A percentile compares a stretch with the other conserved stretches of the same genome.
Evolutionary conservation across 2,113 vertebrate genomes (phyloP).

Genomic region (Aramus guarauna): DNA sequence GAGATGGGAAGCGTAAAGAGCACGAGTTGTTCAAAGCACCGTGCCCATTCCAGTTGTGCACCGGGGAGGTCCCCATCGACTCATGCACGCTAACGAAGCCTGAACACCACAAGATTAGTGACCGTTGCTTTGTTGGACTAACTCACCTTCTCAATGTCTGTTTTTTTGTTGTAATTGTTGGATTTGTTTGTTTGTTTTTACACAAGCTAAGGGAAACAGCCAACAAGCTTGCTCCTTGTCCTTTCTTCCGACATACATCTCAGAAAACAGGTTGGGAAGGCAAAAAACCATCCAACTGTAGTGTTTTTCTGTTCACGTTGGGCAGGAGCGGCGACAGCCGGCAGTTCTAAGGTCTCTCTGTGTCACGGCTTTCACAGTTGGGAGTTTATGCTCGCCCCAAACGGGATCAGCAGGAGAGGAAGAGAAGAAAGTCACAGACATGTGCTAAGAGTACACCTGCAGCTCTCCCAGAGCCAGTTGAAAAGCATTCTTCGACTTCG

Average conservation of each 20-base stretch:
- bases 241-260: neutral
- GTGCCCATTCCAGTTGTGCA: accelerated
- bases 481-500: conserved; percentile 15
- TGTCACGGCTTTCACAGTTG: neutral
- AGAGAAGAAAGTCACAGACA: conserved; percentile 9
- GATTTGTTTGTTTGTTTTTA: too few species aligned
- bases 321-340: neutral
- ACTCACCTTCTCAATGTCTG: accelerated
- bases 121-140: accelerated
- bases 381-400: neutral
- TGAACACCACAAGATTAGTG: accelerated
- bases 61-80: neutral
- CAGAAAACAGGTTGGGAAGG: neutral
- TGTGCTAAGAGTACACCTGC: conserved; percentile 1
- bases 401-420: neutral
- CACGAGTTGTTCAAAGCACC: accelerated
- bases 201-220: neutral
- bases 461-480: neutral
- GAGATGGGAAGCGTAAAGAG: neutral
- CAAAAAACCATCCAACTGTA: too few species aligned
- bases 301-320: neutral
- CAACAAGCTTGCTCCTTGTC: neutral
- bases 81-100: accelerated
- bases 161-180: neutral
- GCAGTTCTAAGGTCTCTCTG: neutral